phyloP scores from a whole-genome alignment of 2,113 vertebrate species.

The Chaetura pelagica region DNA sequence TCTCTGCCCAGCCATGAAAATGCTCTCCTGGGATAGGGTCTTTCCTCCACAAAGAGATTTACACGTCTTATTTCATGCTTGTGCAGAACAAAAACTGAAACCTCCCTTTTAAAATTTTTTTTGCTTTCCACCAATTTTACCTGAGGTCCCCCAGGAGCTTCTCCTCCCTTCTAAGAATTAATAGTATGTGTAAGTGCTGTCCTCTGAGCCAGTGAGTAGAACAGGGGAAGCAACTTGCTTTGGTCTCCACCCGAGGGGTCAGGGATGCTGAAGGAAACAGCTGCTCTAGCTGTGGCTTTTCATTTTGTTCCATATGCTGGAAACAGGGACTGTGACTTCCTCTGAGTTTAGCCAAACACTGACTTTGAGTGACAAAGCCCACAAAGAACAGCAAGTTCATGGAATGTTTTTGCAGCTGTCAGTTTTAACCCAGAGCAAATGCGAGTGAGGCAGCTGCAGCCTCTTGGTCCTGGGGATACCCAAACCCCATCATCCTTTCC shows the following conservation, averaged over 20 bases:
- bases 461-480: background rate
- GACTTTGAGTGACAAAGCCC: background rate
- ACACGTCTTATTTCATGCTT: background rate
- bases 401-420: constrained; percentile 40
- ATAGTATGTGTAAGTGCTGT: background rate
- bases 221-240: background rate
- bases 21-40: background rate
- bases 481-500: background rate
- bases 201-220: background rate
- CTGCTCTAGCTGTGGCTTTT: constrained; percentile 16
- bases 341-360: background rate
- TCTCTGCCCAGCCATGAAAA: background rate
- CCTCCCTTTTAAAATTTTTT: background rate
- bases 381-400: background rate
- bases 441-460: background rate
- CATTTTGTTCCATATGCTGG: background rate
- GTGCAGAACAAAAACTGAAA: background rate
- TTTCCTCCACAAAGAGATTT: background rate
- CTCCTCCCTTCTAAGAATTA: background rate
- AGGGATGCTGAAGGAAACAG: constrained; percentile 31
- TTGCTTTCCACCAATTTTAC: background rate
- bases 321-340: constrained; percentile 12
- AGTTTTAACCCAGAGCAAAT: constrained; percentile 11
- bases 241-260: background rate
- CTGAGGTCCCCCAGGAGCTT: background rate